Evolutionary conservation across 2,888 invertebrate genomes (phyloP), one percentile per base, ranked within the genome.

Genomic region (Ramazzottius varieornatus): DNA sequence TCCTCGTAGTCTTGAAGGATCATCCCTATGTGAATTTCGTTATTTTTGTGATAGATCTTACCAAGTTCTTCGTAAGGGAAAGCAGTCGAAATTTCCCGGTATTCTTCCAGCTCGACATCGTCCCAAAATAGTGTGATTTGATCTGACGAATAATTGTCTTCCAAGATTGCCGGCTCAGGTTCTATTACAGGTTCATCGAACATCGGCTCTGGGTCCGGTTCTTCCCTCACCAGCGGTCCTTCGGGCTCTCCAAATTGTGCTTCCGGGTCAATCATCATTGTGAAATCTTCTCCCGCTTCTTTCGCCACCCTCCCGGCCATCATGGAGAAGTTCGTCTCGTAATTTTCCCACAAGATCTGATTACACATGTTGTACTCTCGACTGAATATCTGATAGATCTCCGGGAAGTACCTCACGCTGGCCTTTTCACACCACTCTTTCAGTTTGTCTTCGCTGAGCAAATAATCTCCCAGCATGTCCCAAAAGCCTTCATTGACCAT

Each of bases 401-500:
- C 40, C 8, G 40, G 40, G 40, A 40, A 40, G 40, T 40, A 40
- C 20, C 40, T 8, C 40, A 40, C 8, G 40, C 20, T 20, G 13
- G 54, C 54, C 29, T 54, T 54, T 16, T 29, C n/a, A 29, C 54
- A 54, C 54, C 54, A 54, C 4, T 13, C 29, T 54, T 54, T 16
- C n/a, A 54, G n/a, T 8, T 54, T 54, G 13, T 54, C 54, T 29
- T 24, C 29, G 20, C n/a, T 54, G 29, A 54, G 54, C 4, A 54
- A 4, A 24, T 29, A 4, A 24, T 54, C 54, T 4, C 29, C 54
- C 29, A 24, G n/a, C n/a, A 54, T 24, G 13, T 54, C 54, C 54
- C 54, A 54, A 29, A 54, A 54, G 29, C 54, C 54, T 8, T 54
- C 4, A 54, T 54, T 54, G n/a, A 54, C n/a, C 54, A 54, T 54